Evolutionary conservation across 35 echinoderm and acorn worm genomes (phyloP), one percentile per base, ranked within the genome.

Genomic region (Patiria miniata): DNA sequence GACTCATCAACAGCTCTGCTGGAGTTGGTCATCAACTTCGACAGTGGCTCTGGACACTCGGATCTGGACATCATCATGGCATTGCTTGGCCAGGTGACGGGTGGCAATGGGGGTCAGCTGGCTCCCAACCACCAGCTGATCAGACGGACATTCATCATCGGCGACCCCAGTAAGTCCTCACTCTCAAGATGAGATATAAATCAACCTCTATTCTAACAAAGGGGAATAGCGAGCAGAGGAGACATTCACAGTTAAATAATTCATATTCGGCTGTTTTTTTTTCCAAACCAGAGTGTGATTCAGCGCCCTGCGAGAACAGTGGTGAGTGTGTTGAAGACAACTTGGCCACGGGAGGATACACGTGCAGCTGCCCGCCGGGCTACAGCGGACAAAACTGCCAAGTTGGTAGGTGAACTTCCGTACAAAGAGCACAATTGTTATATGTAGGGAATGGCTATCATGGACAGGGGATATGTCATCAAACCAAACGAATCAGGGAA

Each of bases 61-160:
- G 78, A 37, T 8, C 8, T 34, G 36, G 36, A 37, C 1, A 79
- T 79, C 22, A 79, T 79, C 36, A 1, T 34, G 1, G 23, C 78
- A 28, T 79, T 79, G 23, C 78, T 79, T 37, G 78, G 34, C 36
- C 78, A 79, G 4, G 8, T 79, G 23, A 79, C 9, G 78, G 78
- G 60, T 1, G 22, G 78, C 36, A 34, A 7, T 1, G 60, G 78
- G 23, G 78, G 78, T 37, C 78, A 79, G 36, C 34, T 79, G 34
- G 78, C 78, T 32, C 78, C 78, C 23, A 79, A 79, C 78, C 78
- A 79, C 78, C 9, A 38, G 8, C 78, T 79, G 23, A 79, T 37
- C 78, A 79, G 78, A 79, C 23, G 78, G 78, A 79, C 78, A 7
- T 79, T 79, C 8, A 37, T 79, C 78, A 79, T 79, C 30, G 78